Conservation (phyloP, 2,888 invertebrate species). For the Apotomis turbidana region DNA sequence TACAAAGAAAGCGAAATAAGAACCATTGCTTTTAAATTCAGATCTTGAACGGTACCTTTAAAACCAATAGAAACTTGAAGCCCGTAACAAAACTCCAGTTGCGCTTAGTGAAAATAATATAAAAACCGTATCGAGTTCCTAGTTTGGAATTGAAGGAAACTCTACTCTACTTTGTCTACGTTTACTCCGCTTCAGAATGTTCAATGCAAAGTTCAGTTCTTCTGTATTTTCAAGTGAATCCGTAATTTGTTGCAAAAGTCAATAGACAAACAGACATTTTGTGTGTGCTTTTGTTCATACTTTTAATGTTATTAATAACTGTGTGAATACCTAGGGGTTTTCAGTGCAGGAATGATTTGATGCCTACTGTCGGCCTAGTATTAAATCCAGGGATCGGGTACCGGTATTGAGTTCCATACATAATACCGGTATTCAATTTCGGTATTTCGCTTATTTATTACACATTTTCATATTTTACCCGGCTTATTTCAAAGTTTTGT, state of each 20-base stretch:
- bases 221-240: conserved; percentile 14
- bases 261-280: not conserved
- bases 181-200: conserved; percentile 17
- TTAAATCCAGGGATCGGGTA: no score
- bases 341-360: no score
- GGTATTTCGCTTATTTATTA: no score
- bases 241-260: conserved; percentile 10
- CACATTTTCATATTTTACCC: no score
- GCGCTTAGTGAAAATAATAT: conserved; percentile 22
- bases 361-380: no score
- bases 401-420: no score
- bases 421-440: no score
- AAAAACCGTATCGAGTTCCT: conserved; percentile 28
- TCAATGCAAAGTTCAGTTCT: conserved; percentile 26
- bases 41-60: conserved; percentile 2
- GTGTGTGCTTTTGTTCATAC: no score
- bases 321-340: no score
- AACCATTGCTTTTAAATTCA: not conserved
- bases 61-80: conserved; percentile 13
- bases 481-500: no score
- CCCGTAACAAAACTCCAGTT: conserved; percentile 17
- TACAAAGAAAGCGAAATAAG: not conserved
- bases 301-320: no score
- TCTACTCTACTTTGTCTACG: conserved; percentile 18
- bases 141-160: conserved; percentile 28